Evolutionary conservation across 2,888 invertebrate genomes (phyloP).

Genomic region (Plebejus argus): DNA sequence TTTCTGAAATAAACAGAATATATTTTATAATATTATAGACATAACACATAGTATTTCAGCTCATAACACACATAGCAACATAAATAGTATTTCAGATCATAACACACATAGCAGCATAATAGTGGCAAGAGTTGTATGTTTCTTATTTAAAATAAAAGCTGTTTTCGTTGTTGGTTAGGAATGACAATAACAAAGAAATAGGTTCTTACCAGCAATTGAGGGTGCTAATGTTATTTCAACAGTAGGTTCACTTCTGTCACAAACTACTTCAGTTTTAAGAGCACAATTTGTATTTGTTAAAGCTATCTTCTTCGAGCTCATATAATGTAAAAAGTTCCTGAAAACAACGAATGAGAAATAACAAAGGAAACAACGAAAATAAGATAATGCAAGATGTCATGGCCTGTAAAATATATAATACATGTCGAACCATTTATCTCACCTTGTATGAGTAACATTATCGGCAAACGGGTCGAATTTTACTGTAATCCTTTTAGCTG

Average conservation of each 20-base stretch:
- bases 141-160: too few species aligned
- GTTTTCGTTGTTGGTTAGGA: not conserved
- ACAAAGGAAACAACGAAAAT: not conserved
- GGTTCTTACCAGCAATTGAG: slow-evolving; percentile 74
- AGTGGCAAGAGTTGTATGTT: too few species aligned
- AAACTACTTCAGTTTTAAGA: slow-evolving; percentile 88
- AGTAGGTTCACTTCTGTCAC: slow-evolving; percentile 88
- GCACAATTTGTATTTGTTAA: slow-evolving; percentile 88
- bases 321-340: slow-evolving; percentile 43
- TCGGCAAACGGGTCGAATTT: slow-evolving; percentile 92
- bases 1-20: slow-evolving; percentile 55
- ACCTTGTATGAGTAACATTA: slow-evolving; percentile 84
- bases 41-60: not conserved
- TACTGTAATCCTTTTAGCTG: slow-evolving; percentile 87
- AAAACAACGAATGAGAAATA: slow-evolving; percentile 34
- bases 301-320: slow-evolving; percentile 78
- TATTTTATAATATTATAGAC: not conserved
- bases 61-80: too few species aligned
- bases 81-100: too few species aligned
- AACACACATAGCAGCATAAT: too few species aligned
- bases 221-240: slow-evolving; percentile 81
- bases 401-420: slow-evolving; percentile 22
- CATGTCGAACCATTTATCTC: slow-evolving; percentile 47
- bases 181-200: slow-evolving; percentile 35
- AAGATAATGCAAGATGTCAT: slow-evolving; percentile 27